phyloP scores from a whole-genome alignment of 2,113 vertebrate species.

The Micronycteris hirsuta region DNA sequence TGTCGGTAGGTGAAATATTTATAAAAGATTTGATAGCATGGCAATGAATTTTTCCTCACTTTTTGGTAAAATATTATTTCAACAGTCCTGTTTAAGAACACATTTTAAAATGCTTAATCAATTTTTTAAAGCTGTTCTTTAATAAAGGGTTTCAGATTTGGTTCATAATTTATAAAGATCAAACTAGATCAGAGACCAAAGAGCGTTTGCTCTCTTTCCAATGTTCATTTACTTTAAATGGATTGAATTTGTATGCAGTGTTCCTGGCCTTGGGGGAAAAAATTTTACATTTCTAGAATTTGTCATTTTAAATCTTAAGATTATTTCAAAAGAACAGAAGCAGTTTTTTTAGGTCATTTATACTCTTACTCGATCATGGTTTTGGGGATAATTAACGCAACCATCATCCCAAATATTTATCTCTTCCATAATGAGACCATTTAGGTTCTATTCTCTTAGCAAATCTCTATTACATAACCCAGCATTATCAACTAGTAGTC shows the following conservation, averaged over 20 bases:
- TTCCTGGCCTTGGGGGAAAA: neutral
- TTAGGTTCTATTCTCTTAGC: neutral
- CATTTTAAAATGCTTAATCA: neutral
- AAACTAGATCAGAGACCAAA: neutral
- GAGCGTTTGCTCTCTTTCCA: neutral
- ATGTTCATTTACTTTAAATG: accelerated
- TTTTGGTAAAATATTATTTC: neutral
- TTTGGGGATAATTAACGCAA: neutral
- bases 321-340: neutral
- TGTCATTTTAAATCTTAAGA: neutral
- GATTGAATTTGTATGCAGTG: neutral
- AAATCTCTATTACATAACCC: neutral
- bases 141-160: neutral
- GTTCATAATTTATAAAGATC: neutral
- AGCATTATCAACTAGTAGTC: neutral
- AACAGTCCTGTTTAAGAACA: neutral
- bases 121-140: neutral
- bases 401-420: neutral
- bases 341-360: neutral
- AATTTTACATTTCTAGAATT: neutral
- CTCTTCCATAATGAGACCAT: neutral
- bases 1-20: neutral
- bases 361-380: neutral
- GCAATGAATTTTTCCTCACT: neutral
- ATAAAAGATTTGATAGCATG: neutral